phyloP scores from a whole-genome alignment of 2,888 invertebrate species.

The Tanypteryx hageni region DNA sequence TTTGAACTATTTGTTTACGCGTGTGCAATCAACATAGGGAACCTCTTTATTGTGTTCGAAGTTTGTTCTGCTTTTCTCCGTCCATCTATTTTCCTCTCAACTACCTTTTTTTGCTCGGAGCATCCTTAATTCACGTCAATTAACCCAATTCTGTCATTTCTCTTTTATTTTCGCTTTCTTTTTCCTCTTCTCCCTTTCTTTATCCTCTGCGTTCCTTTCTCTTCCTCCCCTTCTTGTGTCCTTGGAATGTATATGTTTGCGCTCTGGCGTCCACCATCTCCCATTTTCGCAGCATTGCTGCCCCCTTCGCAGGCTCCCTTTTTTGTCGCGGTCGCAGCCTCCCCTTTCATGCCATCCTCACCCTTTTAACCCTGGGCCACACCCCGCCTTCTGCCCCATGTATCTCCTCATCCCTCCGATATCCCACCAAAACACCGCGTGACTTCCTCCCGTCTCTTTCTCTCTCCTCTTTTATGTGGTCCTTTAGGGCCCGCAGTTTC shows the following conservation, averaged over 20 bases:
- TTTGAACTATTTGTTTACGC: no score
- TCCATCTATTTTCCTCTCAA: neutral
- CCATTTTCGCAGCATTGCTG: no score
- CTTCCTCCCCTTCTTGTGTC: neutral
- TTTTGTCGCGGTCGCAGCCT: neutral
- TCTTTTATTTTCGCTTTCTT: neutral
- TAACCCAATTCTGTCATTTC: slow-evolving; percentile 4
- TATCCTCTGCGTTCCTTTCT: neutral
- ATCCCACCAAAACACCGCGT: neutral
- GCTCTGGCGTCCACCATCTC: neutral
- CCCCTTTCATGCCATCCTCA: neutral
- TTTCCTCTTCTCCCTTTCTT: neutral
- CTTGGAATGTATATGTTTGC: neutral
- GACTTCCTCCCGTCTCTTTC: neutral
- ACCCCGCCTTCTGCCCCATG: neutral
- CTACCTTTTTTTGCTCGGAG: neutral
- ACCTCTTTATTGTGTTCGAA: no score
- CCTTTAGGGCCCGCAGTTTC: neutral
- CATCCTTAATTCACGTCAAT: neutral
- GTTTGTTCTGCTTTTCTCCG: neutral
- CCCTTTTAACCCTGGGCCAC: neutral
- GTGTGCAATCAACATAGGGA: no score
- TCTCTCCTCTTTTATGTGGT: neutral
- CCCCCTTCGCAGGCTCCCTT: no score
- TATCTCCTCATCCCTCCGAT: neutral